phyloP scores from a whole-genome alignment of 2,113 vertebrate genomes.

The Hemichromis elongatus region DNA sequence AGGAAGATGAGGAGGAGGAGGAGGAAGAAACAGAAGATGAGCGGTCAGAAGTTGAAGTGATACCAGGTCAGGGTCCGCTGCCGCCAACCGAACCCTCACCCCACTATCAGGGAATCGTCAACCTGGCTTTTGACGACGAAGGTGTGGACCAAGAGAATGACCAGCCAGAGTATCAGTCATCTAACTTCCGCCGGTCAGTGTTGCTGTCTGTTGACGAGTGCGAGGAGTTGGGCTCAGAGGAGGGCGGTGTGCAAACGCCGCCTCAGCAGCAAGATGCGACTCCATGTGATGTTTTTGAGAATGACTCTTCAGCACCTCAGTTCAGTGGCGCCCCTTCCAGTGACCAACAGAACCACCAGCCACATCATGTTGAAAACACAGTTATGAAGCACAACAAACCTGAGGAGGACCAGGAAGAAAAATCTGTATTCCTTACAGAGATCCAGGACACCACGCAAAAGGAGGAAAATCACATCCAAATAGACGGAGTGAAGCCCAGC shows the following conservation, averaged over 20 bases:
- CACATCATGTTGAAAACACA: neutral
- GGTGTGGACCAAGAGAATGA: constrained; percentile 79
- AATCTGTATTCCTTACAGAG: constrained; percentile 54
- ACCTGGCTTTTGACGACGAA: constrained; percentile 93
- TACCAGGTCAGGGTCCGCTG: constrained; percentile 50
- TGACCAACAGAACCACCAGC: constrained; percentile 42
- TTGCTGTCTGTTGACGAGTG: constrained; percentile 96
- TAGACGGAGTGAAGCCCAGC: neutral
- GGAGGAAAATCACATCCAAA: neutral
- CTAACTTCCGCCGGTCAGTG: constrained; percentile 87
- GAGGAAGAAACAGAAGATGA: constrained; percentile 84
- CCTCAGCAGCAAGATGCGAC: constrained; percentile 61
- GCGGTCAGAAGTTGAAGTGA: constrained; percentile 72
- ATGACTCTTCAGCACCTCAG: constrained; percentile 59
- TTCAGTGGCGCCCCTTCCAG: constrained; percentile 22
- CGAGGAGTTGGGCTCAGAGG: constrained; percentile 92
- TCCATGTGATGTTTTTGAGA: constrained; percentile 86
- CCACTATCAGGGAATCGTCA: constrained; percentile 90
- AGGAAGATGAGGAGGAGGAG: constrained; percentile 91
- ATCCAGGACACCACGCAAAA: constrained; percentile 11
- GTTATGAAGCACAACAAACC: neutral
- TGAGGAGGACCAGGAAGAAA: neutral
- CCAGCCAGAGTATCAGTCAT: constrained; percentile 73
- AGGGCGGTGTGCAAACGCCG: constrained; percentile 74
- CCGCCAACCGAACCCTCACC: constrained; percentile 64